phyloP scores from a whole-genome alignment of 2,113 vertebrate genomes.

The Leucosticte australis region DNA sequence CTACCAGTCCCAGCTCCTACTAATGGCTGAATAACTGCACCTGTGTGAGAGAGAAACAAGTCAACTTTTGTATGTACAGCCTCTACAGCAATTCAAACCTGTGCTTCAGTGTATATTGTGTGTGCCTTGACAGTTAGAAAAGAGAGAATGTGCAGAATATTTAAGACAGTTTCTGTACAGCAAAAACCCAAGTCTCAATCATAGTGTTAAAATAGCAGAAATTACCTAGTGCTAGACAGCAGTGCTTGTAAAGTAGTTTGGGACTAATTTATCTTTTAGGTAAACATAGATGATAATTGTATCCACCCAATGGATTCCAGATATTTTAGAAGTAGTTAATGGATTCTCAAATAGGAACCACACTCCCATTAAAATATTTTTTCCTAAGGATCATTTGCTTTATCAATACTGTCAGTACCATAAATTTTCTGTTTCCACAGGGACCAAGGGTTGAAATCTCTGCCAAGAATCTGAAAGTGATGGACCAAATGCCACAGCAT shows the following conservation, averaged over 20 bases:
- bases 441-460: slow-evolving; percentile 96
- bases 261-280: slow-evolving; percentile 15
- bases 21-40: background rate
- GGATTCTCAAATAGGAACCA: slow-evolving; percentile 29
- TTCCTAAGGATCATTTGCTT: slow-evolving; percentile 5
- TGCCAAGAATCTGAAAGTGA: slow-evolving; percentile 95
- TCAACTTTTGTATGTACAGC: background rate
- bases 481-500: slow-evolving; percentile 93
- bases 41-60: background rate
- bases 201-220: background rate
- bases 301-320: background rate
- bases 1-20: background rate
- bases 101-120: background rate
- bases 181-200: background rate
- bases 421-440: slow-evolving; percentile 68
- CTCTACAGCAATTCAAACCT: background rate
- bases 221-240: background rate
- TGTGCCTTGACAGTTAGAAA: background rate
- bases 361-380: background rate
- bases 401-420: background rate
- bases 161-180: background rate
- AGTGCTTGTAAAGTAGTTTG: slow-evolving; percentile 1
- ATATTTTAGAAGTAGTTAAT: slow-evolving; percentile 17
- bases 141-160: background rate
- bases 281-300: slow-evolving; percentile 38